Evolutionary conservation across 2,888 invertebrate genomes (phyloP).

Genomic region (Cryptocephalus primarius): DNA sequence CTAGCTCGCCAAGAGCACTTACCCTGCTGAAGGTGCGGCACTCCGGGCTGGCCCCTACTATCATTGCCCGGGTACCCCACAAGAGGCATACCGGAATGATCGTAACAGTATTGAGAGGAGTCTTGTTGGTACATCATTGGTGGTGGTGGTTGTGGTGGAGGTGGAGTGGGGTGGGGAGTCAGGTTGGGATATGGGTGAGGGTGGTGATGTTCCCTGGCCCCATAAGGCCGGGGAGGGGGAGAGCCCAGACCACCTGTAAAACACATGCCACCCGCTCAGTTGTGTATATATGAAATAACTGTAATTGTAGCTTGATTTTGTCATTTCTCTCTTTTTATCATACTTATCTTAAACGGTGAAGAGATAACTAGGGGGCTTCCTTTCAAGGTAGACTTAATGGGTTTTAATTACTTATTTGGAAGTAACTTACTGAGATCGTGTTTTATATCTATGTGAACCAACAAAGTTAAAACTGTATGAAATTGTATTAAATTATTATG

Average conservation of each 20-base stretch:
- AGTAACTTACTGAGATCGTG: no score
- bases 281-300: background rate
- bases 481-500: no score
- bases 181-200: slow-evolving; percentile 41
- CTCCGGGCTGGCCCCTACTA: slow-evolving; percentile 26
- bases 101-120: slow-evolving; percentile 46
- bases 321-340: slow-evolving; percentile 5
- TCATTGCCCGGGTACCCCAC: background rate
- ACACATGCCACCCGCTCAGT: slow-evolving; percentile 30
- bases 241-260: slow-evolving; percentile 50
- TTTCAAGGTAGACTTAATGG: background rate
- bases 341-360: slow-evolving; percentile 10
- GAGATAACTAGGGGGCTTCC: slow-evolving; percentile 3
- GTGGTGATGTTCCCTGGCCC: slow-evolving; percentile 37
- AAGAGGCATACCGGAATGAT: slow-evolving; percentile 36
- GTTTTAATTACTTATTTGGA: no score
- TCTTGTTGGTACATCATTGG: slow-evolving; percentile 42
- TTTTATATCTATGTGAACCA: no score
- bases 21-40: slow-evolving; percentile 39
- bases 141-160: slow-evolving; percentile 36
- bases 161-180: slow-evolving; percentile 38
- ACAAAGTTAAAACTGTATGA: no score
- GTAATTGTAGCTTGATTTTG: slow-evolving; percentile 3
- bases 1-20: slow-evolving; percentile 27
- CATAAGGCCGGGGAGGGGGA: slow-evolving; percentile 46